A percentile compares a stretch with the other conserved stretches of the same genome.
phyloP scores from a whole-genome alignment of 64 coral and sea anemone species.

The Acropora yongei region DNA sequence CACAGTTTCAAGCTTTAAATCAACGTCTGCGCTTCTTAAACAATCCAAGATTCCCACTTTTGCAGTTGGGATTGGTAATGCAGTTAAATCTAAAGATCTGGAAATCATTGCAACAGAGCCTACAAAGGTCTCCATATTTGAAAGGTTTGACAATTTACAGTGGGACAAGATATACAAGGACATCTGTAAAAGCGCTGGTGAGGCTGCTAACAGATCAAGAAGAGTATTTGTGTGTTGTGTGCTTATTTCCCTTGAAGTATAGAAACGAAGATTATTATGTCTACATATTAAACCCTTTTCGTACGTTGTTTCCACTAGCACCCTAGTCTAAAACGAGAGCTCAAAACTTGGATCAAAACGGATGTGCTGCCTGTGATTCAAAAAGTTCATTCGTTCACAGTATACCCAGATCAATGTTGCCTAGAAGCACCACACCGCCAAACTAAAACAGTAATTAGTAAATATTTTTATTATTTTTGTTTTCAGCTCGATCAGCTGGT shows the following conservation, averaged over 20 bases:
- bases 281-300: no score
- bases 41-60: neutral
- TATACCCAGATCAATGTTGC: no score
- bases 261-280: no score
- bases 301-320: no score
- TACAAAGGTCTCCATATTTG: neutral
- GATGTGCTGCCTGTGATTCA: no score
- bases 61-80: neutral
- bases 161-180: neutral
- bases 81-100: neutral
- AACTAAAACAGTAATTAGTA: no score
- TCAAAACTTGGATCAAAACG: no score
- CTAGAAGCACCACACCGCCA: no score
- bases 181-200: neutral
- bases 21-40: neutral
- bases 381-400: no score
- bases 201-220: neutral
- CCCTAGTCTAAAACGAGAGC: no score
- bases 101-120: neutral
- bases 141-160: neutral
- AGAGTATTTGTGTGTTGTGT: no score
- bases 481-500: conserved; percentile 1
- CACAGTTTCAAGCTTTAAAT: neutral
- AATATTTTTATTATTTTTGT: neutral
- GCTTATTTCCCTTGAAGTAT: no score